Evolutionary conservation across 1,140 invertebrate genomes (phyloP), one percentile per base, ranked within the genome.

Genomic region (Drosophila equinoxialis): DNA sequence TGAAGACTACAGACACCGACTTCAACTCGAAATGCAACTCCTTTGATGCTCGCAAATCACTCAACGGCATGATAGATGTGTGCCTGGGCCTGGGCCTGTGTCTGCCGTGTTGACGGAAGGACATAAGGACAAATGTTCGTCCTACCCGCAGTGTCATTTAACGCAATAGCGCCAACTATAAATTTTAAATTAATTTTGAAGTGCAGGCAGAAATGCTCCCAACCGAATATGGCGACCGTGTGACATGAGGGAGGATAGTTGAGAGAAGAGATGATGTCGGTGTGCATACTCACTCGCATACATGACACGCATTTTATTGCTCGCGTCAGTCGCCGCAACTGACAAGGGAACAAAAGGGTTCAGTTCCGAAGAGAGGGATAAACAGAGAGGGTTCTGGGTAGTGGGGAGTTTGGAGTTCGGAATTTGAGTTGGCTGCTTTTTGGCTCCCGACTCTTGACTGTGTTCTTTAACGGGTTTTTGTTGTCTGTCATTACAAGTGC

Each of bases 121-220:
- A 59, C 33, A 37, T 59, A 59, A 59, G 57, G 57, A 59, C 57
- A 37, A 59, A 39, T 37, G 35, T 59, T 59, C 17, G 33, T 39
- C 68, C 30, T 55, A 39, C 65, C 76, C 82, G 65, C 79, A 77
- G 67, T 79, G 68, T 79, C 82, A 85, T 86, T 86, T 83, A 86
- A 86, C 83, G 82, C 82, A 87, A 86, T 79, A 86, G 82, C 79
- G 70, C 79, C 82, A 87, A 87, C 82, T 86, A 86, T 86, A 86
- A 86, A 86, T 86, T 86, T 86, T 87, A 86, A 86, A 86, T 86
- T 86, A 86, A 86, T 86, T 86, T 86, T 86, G 83, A 86, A 86
- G 81, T 84, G 81, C 72, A 71, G 77, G 51, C 65, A 57, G 68
- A 57, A 68, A 39, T 13, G 41, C 45, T 13, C 26, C 20, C 64